Percentiles rank a stretch among this genome's conserved stretches.
Conservation (phyloP, 2,888 invertebrate species). For the Thumatha senex region DNA sequence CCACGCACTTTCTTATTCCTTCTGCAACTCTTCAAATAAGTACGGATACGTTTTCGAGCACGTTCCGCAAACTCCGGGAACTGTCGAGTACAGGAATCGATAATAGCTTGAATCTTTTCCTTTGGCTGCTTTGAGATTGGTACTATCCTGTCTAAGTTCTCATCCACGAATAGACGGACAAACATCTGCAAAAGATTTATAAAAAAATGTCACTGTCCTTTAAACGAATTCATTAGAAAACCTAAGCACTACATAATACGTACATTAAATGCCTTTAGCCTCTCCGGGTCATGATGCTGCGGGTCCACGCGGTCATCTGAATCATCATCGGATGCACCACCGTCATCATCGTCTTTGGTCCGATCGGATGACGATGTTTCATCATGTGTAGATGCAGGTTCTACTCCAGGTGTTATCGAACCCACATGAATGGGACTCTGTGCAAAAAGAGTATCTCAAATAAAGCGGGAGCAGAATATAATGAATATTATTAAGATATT, state of each 20-base stretch:
- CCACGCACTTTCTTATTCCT: conserved; percentile 96
- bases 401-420: conserved; percentile 73
- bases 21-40: conserved; percentile 97
- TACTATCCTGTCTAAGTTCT: conserved; percentile 97
- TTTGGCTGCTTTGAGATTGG: conserved; percentile 99
- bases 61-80: conserved; percentile 98
- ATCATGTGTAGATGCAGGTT: conserved; percentile 88
- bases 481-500: too few species aligned
- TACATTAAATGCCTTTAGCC: conserved; percentile 98
- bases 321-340: conserved; percentile 89
- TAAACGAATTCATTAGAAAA: too few species aligned
- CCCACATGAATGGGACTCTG: conserved; percentile 88
- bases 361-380: conserved; percentile 95
- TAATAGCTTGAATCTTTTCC: conserved; percentile 98
- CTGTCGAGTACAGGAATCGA: conserved; percentile 97
- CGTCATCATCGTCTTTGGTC: conserved; percentile 90
- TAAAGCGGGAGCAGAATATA: background rate
- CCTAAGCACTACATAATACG: conserved; percentile 59
- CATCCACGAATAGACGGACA: conserved; percentile 97
- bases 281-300: conserved; percentile 94
- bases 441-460: conserved; percentile 3
- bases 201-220: background rate
- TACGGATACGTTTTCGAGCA: conserved; percentile 96
- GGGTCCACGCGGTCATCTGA: conserved; percentile 96
- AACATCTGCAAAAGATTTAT: conserved; percentile 91